Evolutionary conservation across 2,888 invertebrate genomes (phyloP).

Genomic region (Caenorhabditis uteleia): DNA sequence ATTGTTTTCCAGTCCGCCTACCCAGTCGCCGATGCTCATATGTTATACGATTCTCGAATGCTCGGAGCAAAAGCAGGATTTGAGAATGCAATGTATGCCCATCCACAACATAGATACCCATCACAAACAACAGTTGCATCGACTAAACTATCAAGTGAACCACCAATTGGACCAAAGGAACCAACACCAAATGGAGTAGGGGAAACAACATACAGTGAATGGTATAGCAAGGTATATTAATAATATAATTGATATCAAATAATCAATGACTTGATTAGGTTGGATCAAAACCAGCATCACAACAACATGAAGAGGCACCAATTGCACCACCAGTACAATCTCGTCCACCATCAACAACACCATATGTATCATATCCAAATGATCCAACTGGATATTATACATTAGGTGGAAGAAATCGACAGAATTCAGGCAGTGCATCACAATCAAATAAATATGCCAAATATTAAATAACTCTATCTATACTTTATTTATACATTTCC

Average conservation of each 20-base stretch:
- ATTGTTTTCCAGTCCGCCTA: slow-evolving; percentile 41
- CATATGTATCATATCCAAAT: slow-evolving; percentile 68
- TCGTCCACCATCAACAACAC: slow-evolving; percentile 50
- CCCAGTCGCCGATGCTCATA: slow-evolving; percentile 47
- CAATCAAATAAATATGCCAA: slow-evolving; percentile 18
- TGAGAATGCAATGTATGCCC: slow-evolving; percentile 55
- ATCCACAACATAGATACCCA: slow-evolving; percentile 44
- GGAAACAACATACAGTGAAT: slow-evolving; percentile 67
- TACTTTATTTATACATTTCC: not conserved
- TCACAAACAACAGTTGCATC: slow-evolving; percentile 48
- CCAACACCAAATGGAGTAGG: slow-evolving; percentile 61
- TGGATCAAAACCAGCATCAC: slow-evolving; percentile 64
- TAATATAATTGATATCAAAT: not conserved
- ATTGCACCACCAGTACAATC: slow-evolving; percentile 36
- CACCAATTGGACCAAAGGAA: slow-evolving; percentile 22
- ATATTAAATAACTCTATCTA: slow-evolving; percentile 12
- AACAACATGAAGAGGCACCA: slow-evolving; percentile 62
- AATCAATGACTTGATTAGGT: slow-evolving; percentile 47
- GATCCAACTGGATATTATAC: slow-evolving; percentile 68
- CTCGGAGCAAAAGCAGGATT: slow-evolving; percentile 47
- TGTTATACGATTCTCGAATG: slow-evolving; percentile 39
- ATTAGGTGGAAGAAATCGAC: slow-evolving; percentile 56
- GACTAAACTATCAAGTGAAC: slow-evolving; percentile 30
- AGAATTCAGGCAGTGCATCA: slow-evolving; percentile 15
- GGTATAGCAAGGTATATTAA: slow-evolving; percentile 60